phyloP scores from a whole-genome alignment of 2,888 invertebrate species.

The Cabera pusaria region DNA sequence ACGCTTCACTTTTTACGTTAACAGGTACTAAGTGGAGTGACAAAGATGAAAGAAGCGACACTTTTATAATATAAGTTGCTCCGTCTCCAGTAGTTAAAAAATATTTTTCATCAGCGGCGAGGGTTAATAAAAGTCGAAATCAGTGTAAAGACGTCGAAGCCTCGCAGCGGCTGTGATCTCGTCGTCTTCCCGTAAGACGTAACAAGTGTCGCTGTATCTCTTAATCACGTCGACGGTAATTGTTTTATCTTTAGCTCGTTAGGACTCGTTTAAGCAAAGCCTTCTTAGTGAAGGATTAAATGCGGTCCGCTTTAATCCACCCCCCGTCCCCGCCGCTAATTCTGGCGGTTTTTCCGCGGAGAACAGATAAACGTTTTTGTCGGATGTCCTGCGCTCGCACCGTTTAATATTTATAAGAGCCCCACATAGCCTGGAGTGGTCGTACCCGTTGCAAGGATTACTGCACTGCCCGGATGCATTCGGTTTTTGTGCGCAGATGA shows the following conservation, averaged over 20 bases:
- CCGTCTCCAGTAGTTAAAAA: too few species aligned
- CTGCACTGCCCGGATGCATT: constrained; percentile 58
- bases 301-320: constrained; percentile 81
- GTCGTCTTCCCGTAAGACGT: constrained; percentile 64
- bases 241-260: constrained; percentile 84
- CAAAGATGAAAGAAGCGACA: constrained; percentile 7
- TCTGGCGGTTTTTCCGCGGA: constrained; percentile 79
- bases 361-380: constrained; percentile 82
- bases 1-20: constrained; percentile 8
- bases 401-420: constrained; percentile 80
- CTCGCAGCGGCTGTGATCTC: constrained; percentile 35
- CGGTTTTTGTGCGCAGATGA: constrained; percentile 57
- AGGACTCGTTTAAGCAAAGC: constrained; percentile 84
- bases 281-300: constrained; percentile 84
- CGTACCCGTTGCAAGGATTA: constrained; percentile 69
- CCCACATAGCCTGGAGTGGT: constrained; percentile 63
- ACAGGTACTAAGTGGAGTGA: constrained; percentile 9
- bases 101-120: constrained; percentile 9
- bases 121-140: constrained; percentile 24
- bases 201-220: constrained; percentile 82
- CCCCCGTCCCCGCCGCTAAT: constrained; percentile 77
- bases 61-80: too few species aligned
- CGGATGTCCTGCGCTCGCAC: constrained; percentile 61
- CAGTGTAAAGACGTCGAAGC: constrained; percentile 35
- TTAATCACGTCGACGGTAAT: constrained; percentile 81